phyloP scores from a whole-genome alignment of 2,113 vertebrate species.

The Thalassarche chlororhynchos region DNA sequence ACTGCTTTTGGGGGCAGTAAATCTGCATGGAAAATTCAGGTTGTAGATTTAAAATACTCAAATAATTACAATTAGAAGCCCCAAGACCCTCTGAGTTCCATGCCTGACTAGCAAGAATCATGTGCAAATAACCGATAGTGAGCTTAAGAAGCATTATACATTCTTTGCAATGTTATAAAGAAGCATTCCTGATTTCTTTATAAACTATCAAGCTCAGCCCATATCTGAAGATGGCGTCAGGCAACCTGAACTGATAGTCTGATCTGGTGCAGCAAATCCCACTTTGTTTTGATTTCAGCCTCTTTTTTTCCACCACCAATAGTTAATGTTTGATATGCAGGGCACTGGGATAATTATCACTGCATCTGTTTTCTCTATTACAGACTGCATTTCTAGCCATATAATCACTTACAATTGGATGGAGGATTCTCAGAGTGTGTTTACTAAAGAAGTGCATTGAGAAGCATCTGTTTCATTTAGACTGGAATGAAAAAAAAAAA shows the following conservation, averaged over 20 bases:
- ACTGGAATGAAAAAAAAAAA: not conserved
- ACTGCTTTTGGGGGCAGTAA: not conserved
- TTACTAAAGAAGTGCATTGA: not conserved
- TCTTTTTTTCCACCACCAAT: not conserved
- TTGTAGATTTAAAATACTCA: not conserved
- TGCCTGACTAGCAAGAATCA: not conserved
- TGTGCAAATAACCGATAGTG: not conserved
- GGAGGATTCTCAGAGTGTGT: constrained; percentile 20
- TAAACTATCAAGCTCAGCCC: not conserved
- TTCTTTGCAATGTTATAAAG: not conserved
- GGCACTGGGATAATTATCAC: constrained; percentile 31
- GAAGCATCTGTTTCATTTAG: constrained; percentile 47
- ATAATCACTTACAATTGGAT: constrained; percentile 17
- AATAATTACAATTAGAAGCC: not conserved
- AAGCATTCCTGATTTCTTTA: not conserved
- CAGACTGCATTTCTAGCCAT: not conserved
- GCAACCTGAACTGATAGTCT: not conserved
- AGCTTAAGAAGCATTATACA: not conserved
- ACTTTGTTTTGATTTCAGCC: not conserved
- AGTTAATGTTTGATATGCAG: constrained; percentile 32
- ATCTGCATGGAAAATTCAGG: not conserved
- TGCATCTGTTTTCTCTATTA: constrained; percentile 56
- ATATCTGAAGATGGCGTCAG: not conserved
- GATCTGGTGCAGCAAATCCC: not conserved
- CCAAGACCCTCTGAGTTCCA: not conserved